Evolutionary conservation across 2,113 vertebrate species (phyloP).

Genomic region (Chloroceryle aenea): DNA sequence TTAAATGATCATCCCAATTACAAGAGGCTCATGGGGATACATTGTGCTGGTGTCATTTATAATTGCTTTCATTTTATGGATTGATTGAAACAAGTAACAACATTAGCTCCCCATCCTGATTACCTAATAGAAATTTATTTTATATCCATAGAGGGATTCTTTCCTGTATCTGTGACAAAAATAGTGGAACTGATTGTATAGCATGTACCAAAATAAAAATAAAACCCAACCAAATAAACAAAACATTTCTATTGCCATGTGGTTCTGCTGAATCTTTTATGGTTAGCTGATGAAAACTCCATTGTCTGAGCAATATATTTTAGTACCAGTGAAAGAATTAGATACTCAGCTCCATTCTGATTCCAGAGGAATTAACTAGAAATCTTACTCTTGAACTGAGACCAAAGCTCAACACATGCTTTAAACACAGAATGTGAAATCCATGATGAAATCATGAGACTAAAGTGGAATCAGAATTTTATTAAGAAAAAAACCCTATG

Average conservation of each 20-base stretch:
- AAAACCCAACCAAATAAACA: slow-evolving; percentile 32
- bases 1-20: slow-evolving; percentile 73
- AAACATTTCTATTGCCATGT: neutral
- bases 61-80: slow-evolving; percentile 57
- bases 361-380: neutral
- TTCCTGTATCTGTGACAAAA: slow-evolving; percentile 22
- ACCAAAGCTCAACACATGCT: neutral
- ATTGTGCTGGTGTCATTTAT: slow-evolving; percentile 49
- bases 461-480: neutral
- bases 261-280: neutral
- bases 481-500: neutral
- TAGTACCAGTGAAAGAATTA: neutral
- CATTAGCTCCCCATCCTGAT: slow-evolving; percentile 47
- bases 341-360: neutral
- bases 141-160: neutral
- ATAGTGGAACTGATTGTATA: neutral
- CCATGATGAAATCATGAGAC: neutral
- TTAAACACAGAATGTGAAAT: neutral
- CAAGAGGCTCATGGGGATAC: slow-evolving; percentile 45
- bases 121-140: slow-evolving; percentile 45
- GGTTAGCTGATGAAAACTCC: neutral
- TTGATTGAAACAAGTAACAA: slow-evolving; percentile 59
- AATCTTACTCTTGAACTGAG: neutral
- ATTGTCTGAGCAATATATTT: neutral
- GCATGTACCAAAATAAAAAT: slow-evolving; percentile 30